Base-by-base conservation (phyloP, 1,140 invertebrate genomes). In the Drosophila subpulchrella region DNA sequence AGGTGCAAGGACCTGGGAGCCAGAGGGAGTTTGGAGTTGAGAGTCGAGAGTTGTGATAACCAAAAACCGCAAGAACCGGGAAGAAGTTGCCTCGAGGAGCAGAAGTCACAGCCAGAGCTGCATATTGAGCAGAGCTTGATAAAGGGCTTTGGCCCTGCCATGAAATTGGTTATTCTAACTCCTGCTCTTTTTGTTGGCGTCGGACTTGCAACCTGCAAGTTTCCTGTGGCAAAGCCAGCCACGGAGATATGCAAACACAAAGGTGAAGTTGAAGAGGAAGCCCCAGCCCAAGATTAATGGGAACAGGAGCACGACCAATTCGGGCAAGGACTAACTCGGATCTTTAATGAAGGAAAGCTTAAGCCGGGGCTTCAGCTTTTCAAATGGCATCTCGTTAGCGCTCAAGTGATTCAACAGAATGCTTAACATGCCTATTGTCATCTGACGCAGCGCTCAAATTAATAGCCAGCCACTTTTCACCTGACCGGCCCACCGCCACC, bases 391-490 rank as follows among this genome's bases (percentile, higher is more conserved):
- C 82, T 85, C 82, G 83, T 85, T 85, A 85, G 83, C 63, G 83
- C 79, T 88, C 70, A 85, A 85, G 83, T 85, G 82, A 85, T 85
- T 85, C 82, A 85, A 85, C 82, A 85, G 82, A 85, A 85, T 85
- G 83, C 82, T 86, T 78, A 85, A 85, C 82, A 85, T 85, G 83
- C 83, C 82, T 85, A 88, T 83, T 89, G 83, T 89, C 83, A 83
- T 89, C 86, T 88, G 84, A 74, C 84, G 54, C 75, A 88, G 75
- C 84, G 56, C 73, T 83, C 76, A 83, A 89, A 88, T 89, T 88
- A 88, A 88, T 88, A 89, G 83, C 83, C 79, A 76, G 68, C 78
- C 79, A 88, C 83, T 88, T 88, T 89, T 88, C 83, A 88, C 83
- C 83, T 88, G 83, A 83, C 83, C 84, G 79, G 38, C 66, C 54